phyloP scores from a whole-genome alignment of 2,113 vertebrate genomes.

The Mugil cephalus region DNA sequence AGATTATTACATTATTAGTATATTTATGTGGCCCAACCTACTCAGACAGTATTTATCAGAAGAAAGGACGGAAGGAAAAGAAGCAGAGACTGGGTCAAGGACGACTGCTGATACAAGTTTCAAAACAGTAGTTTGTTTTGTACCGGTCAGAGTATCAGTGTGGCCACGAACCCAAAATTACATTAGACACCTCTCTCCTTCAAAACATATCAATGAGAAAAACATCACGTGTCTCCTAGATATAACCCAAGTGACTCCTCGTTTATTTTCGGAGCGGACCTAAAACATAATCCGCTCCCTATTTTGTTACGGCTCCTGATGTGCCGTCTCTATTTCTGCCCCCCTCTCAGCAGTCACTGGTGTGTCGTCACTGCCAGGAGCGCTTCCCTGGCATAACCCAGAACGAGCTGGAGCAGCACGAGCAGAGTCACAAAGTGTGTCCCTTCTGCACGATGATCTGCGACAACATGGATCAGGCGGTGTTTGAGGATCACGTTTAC shows the following conservation, averaged over 20 bases:
- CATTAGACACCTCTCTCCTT: not conserved
- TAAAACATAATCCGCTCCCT: slow-evolving; percentile 53
- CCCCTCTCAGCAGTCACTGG: slow-evolving; percentile 41
- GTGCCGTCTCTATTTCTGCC: slow-evolving; percentile 29
- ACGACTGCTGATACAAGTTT: too few species aligned
- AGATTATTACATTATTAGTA: too few species aligned
- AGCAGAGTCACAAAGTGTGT: slow-evolving; percentile 80
- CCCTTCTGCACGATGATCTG: slow-evolving; percentile 83
- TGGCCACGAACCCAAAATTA: too few species aligned
- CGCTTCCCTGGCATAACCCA: slow-evolving; percentile 79
- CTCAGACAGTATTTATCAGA: too few species aligned
- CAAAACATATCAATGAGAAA: not conserved
- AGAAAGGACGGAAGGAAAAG: too few species aligned
- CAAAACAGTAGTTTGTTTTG: too few species aligned
- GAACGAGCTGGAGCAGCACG: slow-evolving; percentile 76
- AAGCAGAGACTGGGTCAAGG: too few species aligned
- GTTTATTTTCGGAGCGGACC: slow-evolving; percentile 53
- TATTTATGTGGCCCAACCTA: too few species aligned
- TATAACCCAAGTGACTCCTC: not conserved
- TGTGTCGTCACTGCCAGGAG: slow-evolving; percentile 80
- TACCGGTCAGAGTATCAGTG: too few species aligned
- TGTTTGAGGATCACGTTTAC: slow-evolving; percentile 85
- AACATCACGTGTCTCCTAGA: not conserved
- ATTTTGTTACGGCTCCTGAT: slow-evolving; percentile 47
- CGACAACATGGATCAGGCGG: slow-evolving; percentile 77